A percentile compares a stretch with the other conserved stretches of the same genome.
phyloP scores from a whole-genome alignment of 2,888 invertebrate genomes.

The Orchesella flavescens region DNA sequence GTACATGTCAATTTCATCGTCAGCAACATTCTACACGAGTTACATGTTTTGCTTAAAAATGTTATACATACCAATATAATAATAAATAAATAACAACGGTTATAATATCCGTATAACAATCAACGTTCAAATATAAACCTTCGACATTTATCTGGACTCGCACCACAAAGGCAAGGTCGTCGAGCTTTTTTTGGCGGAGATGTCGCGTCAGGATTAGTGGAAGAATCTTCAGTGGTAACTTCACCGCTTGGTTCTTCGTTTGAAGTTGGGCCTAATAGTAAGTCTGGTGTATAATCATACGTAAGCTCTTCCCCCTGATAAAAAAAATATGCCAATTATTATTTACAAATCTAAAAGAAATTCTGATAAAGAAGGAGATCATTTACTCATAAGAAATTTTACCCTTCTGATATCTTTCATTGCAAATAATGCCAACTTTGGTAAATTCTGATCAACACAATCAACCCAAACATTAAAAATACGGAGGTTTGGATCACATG shows the following conservation, averaged over 20 bases:
- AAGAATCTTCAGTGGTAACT: not conserved
- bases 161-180: conserved; percentile 77
- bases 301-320: conserved; percentile 86
- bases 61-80: too few species aligned
- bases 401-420: conserved; percentile 82
- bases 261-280: conserved; percentile 18
- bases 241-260: not conserved
- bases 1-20: too few species aligned
- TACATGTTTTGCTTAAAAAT: too few species aligned
- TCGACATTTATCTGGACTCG: too few species aligned
- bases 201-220: not conserved
- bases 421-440: conserved; percentile 90
- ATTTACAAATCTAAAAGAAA: not conserved
- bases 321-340: conserved; percentile 5
- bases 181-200: conserved; percentile 76
- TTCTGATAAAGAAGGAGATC: too few species aligned
- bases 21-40: too few species aligned
- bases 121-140: too few species aligned
- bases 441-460: conserved; percentile 90
- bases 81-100: too few species aligned
- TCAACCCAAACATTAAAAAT: conserved; percentile 96
- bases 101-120: too few species aligned
- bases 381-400: too few species aligned
- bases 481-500: conserved; percentile 91
- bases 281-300: conserved; percentile 86